Base-by-base conservation (phyloP, 2,113 vertebrate species). In the Mus pahari region DNA sequence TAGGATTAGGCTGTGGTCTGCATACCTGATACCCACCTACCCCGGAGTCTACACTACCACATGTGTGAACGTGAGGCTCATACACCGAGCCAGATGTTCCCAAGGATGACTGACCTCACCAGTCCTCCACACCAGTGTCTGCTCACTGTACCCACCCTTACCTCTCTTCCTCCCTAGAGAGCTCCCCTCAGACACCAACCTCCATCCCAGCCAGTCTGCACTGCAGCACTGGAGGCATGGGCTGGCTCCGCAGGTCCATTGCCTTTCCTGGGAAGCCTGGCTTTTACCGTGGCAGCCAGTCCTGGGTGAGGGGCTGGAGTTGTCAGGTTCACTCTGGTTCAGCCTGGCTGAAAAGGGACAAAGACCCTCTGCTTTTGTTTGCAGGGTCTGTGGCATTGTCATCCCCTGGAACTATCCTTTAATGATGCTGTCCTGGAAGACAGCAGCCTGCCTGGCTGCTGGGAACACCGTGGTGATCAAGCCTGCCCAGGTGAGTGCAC, bases 331-430 rank as follows among this genome's bases (percentile, higher is more conserved):
- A 0, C 20, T 4, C 16, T 11, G 45, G 82, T 9, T 55, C 3
- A 3, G 48, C 48, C 31, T 0, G 31, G 45, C 42, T 2, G 20
- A 26, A 4, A 42, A 79, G 55, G 92, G n/a, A 75, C 0, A 1
- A 19, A 86, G 42, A 0, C 7, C 31, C 9, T 5, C 45, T 24
- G 87, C 19, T 89, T n/a, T 86, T 17, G n/a, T 70, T 0, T 0
- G 11, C 96, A 99, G 99, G n/a, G 99, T 99, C 62, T 99, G 99
- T 90, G 99, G 98, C 22, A 99, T 99, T 0, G 94, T 99, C 89
- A 99, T 99, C 97, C 99, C 99, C 10, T 99, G 99, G 99, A 99
- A 99, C 97, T 99, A 99, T 75, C 99, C 99, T 7, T 97, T 99
- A 48, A 99, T 99, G 99, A 99, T 99, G 99, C 94, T 99, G 90